phyloP scores from a whole-genome alignment of 2,113 vertebrate species.

The Halichoeres trimaculatus region DNA sequence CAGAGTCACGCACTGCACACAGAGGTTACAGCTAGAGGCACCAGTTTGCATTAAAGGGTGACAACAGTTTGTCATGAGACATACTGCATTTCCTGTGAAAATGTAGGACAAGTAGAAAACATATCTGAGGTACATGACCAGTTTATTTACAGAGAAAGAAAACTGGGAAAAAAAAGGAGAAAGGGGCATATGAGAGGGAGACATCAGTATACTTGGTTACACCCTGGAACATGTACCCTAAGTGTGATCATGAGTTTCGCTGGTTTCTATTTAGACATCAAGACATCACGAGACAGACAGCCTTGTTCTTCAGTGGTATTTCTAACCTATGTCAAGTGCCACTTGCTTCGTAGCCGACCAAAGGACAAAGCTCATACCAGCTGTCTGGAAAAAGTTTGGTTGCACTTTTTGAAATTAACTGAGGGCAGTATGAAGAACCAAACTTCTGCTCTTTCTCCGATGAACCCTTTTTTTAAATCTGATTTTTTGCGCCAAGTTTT shows the following conservation, averaged over 20 bases:
- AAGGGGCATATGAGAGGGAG: background rate
- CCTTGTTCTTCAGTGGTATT: background rate
- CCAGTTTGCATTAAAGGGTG: conserved; percentile 18
- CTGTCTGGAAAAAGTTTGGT: no score
- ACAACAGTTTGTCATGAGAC: conserved; percentile 24
- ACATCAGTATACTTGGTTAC: background rate
- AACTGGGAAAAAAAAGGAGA: background rate
- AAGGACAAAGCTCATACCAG: no score
- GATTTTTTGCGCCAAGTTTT: background rate
- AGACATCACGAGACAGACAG: background rate
- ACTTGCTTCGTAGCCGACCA: no score
- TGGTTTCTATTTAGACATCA: background rate
- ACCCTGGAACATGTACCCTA: background rate
- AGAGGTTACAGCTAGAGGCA: conserved; percentile 39
- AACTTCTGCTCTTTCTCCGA: no score
- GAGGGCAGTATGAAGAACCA: no score
- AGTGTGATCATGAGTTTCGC: background rate
- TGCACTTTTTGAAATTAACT: no score
- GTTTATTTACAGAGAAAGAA: background rate
- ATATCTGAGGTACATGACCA: conserved; percentile 11
- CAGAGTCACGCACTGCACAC: background rate
- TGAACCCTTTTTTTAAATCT: no score
- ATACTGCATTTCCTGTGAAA: background rate
- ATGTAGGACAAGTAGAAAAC: background rate
- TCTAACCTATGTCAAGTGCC: no score